Percentiles rank a stretch among this genome's conserved stretches.
Conservation (phyloP, 1,140 invertebrate species). For the Danaus plexippus region DNA sequence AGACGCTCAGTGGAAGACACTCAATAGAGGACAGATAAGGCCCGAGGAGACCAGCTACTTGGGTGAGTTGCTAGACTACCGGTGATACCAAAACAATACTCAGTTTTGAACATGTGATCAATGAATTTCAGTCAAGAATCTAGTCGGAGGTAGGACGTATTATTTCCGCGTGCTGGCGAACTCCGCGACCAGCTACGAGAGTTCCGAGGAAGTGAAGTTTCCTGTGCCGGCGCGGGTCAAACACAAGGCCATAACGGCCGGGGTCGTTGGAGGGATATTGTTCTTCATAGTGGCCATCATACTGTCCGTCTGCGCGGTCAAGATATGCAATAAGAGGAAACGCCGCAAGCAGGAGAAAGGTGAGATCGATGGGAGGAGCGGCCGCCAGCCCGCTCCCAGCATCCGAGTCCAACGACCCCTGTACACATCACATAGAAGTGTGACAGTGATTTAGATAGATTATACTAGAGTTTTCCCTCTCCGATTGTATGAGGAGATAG, state of each 20-base stretch:
- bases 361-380: conserved; percentile 67
- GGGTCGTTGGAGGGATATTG: conserved; percentile 93
- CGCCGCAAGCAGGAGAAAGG: conserved; percentile 97
- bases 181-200: conserved; percentile 85
- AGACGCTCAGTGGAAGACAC: conserved; percentile 87
- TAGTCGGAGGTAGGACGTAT: conserved; percentile 90
- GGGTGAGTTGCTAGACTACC: conserved; percentile 62
- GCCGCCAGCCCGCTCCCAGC: conserved; percentile 50
- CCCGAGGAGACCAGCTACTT: conserved; percentile 90
- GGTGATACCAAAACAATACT: background rate
- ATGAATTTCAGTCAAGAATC: conserved; percentile 83
- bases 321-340: conserved; percentile 97
- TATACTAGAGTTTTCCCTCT: conserved; percentile 10
- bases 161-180: conserved; percentile 91
- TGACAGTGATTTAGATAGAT: conserved; percentile 6
- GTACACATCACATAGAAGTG: conserved; percentile 3
- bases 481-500: background rate
- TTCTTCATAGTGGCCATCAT: conserved; percentile 98
- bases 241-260: conserved; percentile 93
- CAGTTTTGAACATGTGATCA: background rate
- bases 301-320: conserved; percentile 94
- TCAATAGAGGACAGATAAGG: conserved; percentile 89
- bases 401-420: conserved; percentile 2
- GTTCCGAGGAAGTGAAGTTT: conserved; percentile 88
- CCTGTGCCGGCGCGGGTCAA: conserved; percentile 89